Conservation (phyloP, 2,888 invertebrate genomes). For the Nineta flava region DNA sequence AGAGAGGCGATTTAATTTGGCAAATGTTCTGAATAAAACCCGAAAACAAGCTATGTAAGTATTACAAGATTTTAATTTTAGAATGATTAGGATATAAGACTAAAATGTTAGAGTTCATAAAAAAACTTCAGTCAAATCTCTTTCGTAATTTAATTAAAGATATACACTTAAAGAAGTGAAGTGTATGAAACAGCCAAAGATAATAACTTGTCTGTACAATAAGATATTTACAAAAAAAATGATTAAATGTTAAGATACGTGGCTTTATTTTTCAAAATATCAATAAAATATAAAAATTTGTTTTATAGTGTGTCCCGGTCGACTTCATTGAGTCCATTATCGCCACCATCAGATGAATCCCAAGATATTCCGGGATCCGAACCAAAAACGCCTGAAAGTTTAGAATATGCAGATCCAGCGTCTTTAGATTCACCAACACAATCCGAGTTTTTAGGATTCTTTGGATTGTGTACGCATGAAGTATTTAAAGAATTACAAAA, state of each 20-base stretch:
- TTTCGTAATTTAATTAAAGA: no score
- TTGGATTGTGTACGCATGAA: conserved; percentile 31
- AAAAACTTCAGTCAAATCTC: no score
- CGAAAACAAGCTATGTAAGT: conserved; percentile 21
- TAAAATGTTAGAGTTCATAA: no score
- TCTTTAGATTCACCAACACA: conserved; percentile 24
- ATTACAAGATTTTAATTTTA: neutral
- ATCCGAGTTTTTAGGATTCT: conserved; percentile 26
- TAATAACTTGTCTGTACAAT: no score
- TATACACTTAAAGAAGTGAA: no score
- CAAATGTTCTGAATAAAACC: conserved; percentile 22
- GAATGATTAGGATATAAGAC: no score
- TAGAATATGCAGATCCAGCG: conserved; percentile 19
- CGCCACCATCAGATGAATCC: conserved; percentile 23
- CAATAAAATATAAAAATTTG: neutral
- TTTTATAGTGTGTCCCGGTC: conserved; percentile 18
- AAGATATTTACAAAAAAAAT: no score
- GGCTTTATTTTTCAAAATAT: no score
- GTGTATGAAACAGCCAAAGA: no score
- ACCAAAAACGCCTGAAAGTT: conserved; percentile 18
- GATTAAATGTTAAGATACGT: no score
- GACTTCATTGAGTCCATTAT: conserved; percentile 21
- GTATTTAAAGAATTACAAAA: conserved; percentile 33
- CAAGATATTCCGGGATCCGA: conserved; percentile 17
- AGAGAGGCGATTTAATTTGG: conserved; percentile 23